Conservation (phyloP, 1,140 invertebrate genomes). For the Bombus ignitus region DNA sequence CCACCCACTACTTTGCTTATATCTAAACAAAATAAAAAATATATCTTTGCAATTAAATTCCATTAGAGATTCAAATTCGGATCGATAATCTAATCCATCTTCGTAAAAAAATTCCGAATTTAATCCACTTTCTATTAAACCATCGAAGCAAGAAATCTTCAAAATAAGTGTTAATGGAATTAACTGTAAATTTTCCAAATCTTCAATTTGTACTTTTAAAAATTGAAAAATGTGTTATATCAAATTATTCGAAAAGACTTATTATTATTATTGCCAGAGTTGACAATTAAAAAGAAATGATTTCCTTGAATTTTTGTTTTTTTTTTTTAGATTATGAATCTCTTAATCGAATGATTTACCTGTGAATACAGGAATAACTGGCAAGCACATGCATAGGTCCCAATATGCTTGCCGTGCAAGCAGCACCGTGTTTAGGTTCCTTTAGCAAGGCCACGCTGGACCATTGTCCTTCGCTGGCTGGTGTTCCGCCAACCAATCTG, state of each 20-base stretch:
- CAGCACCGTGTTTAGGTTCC: constrained; percentile 81
- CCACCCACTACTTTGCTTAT: constrained; percentile 77
- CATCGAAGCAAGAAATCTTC: too few relatives aligned
- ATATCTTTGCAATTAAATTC: not conserved
- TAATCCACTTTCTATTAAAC: too few relatives aligned
- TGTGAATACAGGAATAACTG: constrained; percentile 84
- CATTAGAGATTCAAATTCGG: not conserved
- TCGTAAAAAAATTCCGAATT: too few relatives aligned
- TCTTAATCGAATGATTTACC: constrained; percentile 66
- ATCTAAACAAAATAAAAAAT: constrained; percentile 66
- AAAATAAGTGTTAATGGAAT: too few relatives aligned
- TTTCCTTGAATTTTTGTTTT: too few relatives aligned
- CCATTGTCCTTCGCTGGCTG: constrained; percentile 83
- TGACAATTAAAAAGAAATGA: too few relatives aligned
- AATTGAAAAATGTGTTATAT: too few relatives aligned
- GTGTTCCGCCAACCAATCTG: constrained; percentile 82
- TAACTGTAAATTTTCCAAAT: too few relatives aligned
- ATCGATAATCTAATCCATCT: not conserved
- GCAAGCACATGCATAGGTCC: constrained; percentile 84
- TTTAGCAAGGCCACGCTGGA: constrained; percentile 84
- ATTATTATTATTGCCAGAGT: too few relatives aligned
- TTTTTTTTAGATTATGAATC: not conserved
- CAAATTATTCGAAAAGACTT: too few relatives aligned
- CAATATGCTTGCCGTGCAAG: constrained; percentile 85
- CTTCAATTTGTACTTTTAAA: too few relatives aligned